A percentile compares a stretch with the other conserved stretches of the same genome.
Evolutionary conservation across 2,797 vertebrate species (phyloP).

Genomic region (Protonibea diacanthus): DNA sequence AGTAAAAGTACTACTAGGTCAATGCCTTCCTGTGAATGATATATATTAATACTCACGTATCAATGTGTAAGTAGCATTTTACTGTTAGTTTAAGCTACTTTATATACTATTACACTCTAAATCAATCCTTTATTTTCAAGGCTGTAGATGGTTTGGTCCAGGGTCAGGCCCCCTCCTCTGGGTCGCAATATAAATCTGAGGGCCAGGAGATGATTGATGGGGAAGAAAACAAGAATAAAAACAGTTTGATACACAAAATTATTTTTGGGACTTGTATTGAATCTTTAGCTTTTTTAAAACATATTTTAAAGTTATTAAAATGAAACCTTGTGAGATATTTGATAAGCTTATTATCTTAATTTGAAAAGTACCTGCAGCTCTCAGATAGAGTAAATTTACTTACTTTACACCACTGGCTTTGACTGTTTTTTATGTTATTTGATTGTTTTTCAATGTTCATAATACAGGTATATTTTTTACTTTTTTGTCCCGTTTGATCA

Average conservation of each 20-base stretch:
- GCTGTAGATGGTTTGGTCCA: background rate
- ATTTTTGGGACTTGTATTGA: no score
- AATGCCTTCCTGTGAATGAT: background rate
- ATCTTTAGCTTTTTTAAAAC: background rate
- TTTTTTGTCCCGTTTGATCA: constrained; percentile 45
- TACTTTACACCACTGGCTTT: background rate
- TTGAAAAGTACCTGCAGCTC: background rate
- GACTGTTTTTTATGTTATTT: background rate
- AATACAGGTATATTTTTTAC: constrained; percentile 5
- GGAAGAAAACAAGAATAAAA: background rate
- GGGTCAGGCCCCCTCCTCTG: background rate
- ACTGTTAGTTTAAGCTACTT: constrained; percentile 5
- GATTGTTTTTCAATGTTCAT: background rate
- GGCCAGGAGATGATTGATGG: background rate
- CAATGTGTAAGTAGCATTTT: background rate
- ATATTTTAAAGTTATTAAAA: background rate
- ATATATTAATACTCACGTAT: background rate
- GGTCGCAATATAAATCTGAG: background rate
- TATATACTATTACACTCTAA: no score
- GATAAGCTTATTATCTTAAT: no score
- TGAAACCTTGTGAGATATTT: background rate
- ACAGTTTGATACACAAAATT: no score
- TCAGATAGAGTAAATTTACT: background rate
- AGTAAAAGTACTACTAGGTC: background rate
- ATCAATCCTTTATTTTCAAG: no score